Conservation (phyloP, 2,113 vertebrate genomes). For the Epinephelus cyanopodus region DNA sequence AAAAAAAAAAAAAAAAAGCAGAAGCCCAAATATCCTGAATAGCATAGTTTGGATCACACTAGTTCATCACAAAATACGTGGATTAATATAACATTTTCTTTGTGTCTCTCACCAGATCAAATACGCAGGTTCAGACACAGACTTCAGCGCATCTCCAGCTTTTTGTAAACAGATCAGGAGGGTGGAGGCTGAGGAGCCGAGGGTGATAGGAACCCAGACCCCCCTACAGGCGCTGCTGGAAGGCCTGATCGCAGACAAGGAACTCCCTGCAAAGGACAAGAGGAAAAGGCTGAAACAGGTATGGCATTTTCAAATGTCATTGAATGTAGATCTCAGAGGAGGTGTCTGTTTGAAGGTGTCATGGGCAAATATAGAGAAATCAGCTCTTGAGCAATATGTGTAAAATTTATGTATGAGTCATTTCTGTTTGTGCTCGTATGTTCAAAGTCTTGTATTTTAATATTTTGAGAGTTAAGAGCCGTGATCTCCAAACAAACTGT, state of each 20-base stretch:
- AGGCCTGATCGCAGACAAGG: slow-evolving; percentile 78
- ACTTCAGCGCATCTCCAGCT: slow-evolving; percentile 75
- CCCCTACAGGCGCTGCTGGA: slow-evolving; percentile 76
- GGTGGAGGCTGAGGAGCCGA: slow-evolving; percentile 70
- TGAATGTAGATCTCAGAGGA: too few relatives aligned
- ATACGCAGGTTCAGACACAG: slow-evolving; percentile 76
- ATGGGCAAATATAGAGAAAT: neutral
- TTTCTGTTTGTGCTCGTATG: neutral
- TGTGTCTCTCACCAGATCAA: slow-evolving; percentile 70
- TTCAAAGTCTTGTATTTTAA: neutral
- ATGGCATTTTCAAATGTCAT: neutral
- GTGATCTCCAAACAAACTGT: neutral
- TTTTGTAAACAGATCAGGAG: slow-evolving; percentile 73
- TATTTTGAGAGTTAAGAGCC: neutral
- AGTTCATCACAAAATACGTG: neutral
- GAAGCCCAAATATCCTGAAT: neutral
- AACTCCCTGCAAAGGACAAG: slow-evolving; percentile 77
- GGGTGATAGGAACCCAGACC: slow-evolving; percentile 74
- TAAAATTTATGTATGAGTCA: neutral
- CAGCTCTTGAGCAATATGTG: neutral
- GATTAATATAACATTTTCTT: neutral
- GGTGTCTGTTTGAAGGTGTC: neutral
- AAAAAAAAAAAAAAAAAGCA: neutral
- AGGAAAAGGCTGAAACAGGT: slow-evolving; percentile 80
- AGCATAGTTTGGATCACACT: neutral